Evolutionary conservation across 2,113 vertebrate species (phyloP), one percentile per base, ranked within the genome.

Genomic region (Lepus europaeus): DNA sequence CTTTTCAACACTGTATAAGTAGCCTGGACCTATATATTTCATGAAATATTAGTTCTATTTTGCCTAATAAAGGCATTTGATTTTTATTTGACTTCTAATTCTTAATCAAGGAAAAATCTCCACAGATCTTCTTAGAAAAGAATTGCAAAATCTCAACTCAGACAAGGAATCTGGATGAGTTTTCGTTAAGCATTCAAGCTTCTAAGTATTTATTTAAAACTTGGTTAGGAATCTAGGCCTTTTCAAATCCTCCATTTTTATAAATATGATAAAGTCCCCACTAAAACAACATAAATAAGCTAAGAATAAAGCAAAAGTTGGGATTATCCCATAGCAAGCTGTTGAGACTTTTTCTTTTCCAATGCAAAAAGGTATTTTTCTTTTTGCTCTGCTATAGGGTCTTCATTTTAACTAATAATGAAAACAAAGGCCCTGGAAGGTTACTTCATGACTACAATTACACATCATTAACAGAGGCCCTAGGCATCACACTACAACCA

Each of bases 241-340:
- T 93, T 39, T 8, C 33, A 92, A 94, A 84, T 87, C 25, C 59
- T 81, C 39, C 53, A 39, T 89, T 69, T 90, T 94, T 96, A 93
- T 94, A 85, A 96, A 89, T 90, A 72, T 70, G 23, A 69, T 39
- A 64, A 73, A 33, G 31, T 45, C 6, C 27, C 49, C 20, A 92
- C 14, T 14, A 64, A 69, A 45, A 85, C 36, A 90, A 69, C 31
- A 87, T 84, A 74, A 88, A 68, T 90, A 76, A 69, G 59, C 59
- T 88, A 63, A 93, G 45, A 77, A 79, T 76, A 86, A 89, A 85
- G 12, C 6, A 59, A 89, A 90, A 68, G 20, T 66, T 94, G 63
- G 31, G 70, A 53, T 81, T 87, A 68, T 78, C 25, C 27, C 68
- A 93, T 93, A 91, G 27, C 39, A 85, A 91, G 56, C 31, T 68